Evolutionary conservation across 1,140 invertebrate species (phyloP).

Genomic region (Drosophila baimaii): DNA sequence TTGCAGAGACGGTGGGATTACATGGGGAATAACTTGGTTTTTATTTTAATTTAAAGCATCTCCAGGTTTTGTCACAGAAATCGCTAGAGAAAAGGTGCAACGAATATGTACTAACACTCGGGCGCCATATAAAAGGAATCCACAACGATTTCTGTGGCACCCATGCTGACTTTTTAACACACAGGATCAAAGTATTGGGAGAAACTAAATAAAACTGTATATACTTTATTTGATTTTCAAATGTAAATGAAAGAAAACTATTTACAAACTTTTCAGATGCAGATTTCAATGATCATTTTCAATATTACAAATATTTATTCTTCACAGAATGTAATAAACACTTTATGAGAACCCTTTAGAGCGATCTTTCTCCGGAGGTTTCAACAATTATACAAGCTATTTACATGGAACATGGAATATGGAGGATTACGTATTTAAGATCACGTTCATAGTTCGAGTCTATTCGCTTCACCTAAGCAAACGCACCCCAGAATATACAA

Average conservation of each 20-base stretch:
- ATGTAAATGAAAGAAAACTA: not conserved
- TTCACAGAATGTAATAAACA: not conserved
- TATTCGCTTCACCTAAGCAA: constrained; percentile 19
- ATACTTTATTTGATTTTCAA: not conserved
- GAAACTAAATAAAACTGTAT: not conserved
- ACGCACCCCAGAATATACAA: not conserved
- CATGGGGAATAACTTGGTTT: not conserved
- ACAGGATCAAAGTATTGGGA: not conserved
- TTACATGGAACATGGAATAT: constrained; percentile 4
- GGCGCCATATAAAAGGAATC: not conserved
- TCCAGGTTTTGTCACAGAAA: not conserved
- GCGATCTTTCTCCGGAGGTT: not conserved
- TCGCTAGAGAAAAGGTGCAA: not conserved
- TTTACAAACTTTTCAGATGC: constrained; percentile 11
- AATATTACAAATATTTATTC: not conserved
- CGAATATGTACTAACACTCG: not conserved
- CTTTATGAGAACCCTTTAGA: not conserved
- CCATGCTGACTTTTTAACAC: not conserved
- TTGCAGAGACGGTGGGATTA: constrained; percentile 12
- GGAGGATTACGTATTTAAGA: not conserved
- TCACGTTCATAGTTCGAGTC: constrained; percentile 19
- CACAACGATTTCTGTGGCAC: not conserved
- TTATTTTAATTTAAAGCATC: not conserved
- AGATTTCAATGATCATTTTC: not conserved
- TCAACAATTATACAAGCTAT: constrained; percentile 13